Conservation (phyloP, 1,140 invertebrate species). For the Ruditapes philippinarum region DNA sequence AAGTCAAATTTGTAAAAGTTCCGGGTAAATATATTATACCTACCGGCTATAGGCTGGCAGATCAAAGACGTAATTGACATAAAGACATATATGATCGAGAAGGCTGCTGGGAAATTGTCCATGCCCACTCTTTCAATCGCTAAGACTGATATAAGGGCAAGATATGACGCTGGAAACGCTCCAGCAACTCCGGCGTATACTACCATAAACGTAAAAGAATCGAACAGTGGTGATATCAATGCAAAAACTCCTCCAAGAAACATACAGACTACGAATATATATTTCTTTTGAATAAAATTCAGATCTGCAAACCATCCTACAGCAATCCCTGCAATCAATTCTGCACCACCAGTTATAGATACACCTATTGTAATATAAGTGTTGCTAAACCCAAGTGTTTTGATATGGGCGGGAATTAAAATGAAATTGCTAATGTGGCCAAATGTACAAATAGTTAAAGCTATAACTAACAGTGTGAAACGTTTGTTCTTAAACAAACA, state of each 20-base stretch:
- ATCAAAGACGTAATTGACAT: background rate
- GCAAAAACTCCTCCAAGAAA: constrained; percentile 1
- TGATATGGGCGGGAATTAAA: constrained; percentile 9
- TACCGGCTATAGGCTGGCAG: constrained; percentile 26
- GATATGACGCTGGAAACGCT: constrained; percentile 26
- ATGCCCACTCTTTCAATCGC: constrained; percentile 27
- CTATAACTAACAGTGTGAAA: constrained; percentile 24
- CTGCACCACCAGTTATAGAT: constrained; percentile 6
- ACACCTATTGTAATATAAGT: background rate
- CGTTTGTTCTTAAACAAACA: constrained; percentile 23
- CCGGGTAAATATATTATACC: no score
- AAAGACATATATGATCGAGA: background rate
- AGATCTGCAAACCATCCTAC: constrained; percentile 41
- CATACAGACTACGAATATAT: constrained; percentile 24
- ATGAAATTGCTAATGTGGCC: constrained; percentile 7
- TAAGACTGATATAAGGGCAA: background rate
- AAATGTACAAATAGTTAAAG: background rate
- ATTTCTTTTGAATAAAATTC: background rate
- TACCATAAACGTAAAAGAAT: constrained; percentile 8
- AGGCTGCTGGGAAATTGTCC: constrained; percentile 13
- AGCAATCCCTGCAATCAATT: constrained; percentile 10
- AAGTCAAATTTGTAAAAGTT: no score
- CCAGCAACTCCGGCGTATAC: background rate
- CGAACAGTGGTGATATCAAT: constrained; percentile 26
- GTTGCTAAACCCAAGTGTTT: constrained; percentile 27